Conservation (phyloP, 1,140 invertebrate species). For the Orchesella cincta region DNA sequence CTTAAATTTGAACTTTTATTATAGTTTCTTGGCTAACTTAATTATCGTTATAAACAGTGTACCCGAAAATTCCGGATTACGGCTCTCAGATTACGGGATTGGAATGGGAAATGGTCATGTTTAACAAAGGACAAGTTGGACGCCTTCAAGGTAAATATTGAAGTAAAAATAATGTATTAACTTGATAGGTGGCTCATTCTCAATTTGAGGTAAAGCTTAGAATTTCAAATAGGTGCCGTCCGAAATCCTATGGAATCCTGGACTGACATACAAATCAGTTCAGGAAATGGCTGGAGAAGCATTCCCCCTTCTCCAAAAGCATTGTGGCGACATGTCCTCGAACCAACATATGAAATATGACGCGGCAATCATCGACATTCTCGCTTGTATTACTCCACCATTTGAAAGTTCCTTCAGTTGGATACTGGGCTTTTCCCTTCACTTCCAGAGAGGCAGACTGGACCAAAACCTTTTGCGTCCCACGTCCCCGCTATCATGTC, state of each 20-base stretch:
- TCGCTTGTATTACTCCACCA: slow-evolving; percentile 50
- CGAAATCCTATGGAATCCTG: slow-evolving; percentile 51
- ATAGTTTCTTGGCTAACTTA: too few relatives aligned
- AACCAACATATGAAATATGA: slow-evolving; percentile 48
- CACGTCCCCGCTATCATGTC: slow-evolving; percentile 52
- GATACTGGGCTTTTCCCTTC: slow-evolving; percentile 52
- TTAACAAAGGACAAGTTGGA: slow-evolving; percentile 47
- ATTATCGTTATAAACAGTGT: too few relatives aligned
- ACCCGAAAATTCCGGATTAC: too few relatives aligned
- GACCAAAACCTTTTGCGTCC: slow-evolving; percentile 52
- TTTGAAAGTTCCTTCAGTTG: slow-evolving; percentile 49
- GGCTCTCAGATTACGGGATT: too few relatives aligned
- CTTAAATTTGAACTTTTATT: too few relatives aligned
- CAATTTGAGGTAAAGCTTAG: neutral
- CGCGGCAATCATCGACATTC: slow-evolving; percentile 52
- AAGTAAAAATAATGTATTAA: too few relatives aligned
- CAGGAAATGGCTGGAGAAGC: slow-evolving; percentile 43
- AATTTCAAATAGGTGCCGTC: slow-evolving; percentile 46
- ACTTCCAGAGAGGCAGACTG: slow-evolving; percentile 51
- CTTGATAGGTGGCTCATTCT: too few relatives aligned
- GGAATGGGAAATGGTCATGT: slow-evolving; percentile 44
- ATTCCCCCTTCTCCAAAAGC: slow-evolving; percentile 47
- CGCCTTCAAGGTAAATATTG: slow-evolving; percentile 46
- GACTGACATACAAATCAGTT: slow-evolving; percentile 45
- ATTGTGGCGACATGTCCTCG: slow-evolving; percentile 47